These are phyloP conservation scores for Stegana nigrithorax DNA, from an alignment of 2,888 invertebrate genomes.

Conservation along the genomic window DNA sequence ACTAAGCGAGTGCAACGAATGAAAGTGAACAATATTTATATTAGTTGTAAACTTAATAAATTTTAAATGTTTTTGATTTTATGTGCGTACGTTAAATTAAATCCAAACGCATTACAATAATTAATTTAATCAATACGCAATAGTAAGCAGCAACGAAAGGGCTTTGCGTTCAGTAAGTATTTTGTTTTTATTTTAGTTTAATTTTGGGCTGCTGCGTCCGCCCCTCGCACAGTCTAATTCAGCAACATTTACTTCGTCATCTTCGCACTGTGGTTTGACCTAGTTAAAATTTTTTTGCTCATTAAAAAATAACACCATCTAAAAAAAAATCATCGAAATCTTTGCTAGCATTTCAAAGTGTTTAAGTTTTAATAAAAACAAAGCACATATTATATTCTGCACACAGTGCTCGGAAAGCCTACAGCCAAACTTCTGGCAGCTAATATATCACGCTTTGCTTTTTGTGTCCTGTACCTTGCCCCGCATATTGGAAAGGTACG, in stretches of 20 bases:
- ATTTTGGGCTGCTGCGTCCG: too few species aligned
- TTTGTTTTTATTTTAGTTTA: not conserved
- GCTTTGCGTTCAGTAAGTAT: constrained; percentile 26
- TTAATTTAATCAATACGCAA: too few species aligned
- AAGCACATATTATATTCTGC: constrained; percentile 28
- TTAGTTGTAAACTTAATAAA: not conserved
- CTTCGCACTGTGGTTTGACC: constrained; percentile 44
- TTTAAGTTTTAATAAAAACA: too few species aligned
- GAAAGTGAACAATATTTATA: constrained; percentile 14
- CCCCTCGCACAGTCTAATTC: too few species aligned
- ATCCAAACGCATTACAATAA: constrained; percentile 26
- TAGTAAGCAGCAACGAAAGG: constrained; percentile 23
- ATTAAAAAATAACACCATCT: not conserved
- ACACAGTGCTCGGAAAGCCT: constrained; percentile 21
- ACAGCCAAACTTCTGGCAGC: constrained; percentile 6
- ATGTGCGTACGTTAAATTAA: constrained; percentile 30
- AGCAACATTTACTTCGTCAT: constrained; percentile 33
- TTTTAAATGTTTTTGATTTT: not conserved
- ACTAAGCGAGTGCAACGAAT: constrained; percentile 47
- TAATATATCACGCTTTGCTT: constrained; percentile 3
- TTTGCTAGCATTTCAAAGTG: constrained; percentile 23
- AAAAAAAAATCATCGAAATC: constrained; percentile 34
- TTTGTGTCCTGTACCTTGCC: constrained; percentile 7
- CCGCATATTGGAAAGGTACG: not conserved
- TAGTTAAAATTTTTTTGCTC: constrained; percentile 36